phyloP scores from a whole-genome alignment of 1,140 invertebrate species.

The Diprion similis region DNA sequence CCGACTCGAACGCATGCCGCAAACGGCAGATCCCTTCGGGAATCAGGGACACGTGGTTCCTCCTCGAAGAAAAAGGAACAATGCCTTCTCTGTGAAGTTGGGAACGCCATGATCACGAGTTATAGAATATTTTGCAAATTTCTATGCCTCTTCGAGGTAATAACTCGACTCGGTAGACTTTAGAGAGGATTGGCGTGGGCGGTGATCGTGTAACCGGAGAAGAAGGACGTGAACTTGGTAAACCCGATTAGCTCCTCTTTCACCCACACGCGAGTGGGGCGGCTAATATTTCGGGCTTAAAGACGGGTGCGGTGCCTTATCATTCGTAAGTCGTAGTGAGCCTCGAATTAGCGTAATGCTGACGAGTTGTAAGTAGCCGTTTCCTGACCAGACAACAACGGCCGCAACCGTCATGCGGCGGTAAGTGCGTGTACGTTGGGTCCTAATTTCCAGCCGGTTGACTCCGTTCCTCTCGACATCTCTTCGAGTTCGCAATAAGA shows the following conservation, averaged over 20 bases:
- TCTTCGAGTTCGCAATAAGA: neutral
- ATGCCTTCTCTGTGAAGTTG: neutral
- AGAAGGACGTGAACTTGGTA: neutral
- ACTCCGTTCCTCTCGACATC: constrained; percentile 9
- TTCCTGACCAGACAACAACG: neutral
- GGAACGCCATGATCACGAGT: too few species aligned
- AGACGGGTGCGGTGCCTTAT: neutral
- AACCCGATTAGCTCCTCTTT: neutral
- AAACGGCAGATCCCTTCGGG: constrained; percentile 23
- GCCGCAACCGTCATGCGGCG: neutral
- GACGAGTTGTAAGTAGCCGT: constrained; percentile 2
- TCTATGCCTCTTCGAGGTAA: too few species aligned
- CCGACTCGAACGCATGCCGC: constrained; percentile 24
- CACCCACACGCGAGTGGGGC: too few species aligned
- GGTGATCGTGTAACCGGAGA: neutral
- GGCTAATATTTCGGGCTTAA: too few species aligned
- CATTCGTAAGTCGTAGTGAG: too few species aligned
- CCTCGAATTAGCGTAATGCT: constrained; percentile 1
- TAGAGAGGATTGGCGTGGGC: neutral
- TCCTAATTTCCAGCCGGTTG: too few species aligned
- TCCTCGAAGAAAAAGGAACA: constrained; percentile 28
- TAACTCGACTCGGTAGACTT: neutral
- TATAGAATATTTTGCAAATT: too few species aligned
- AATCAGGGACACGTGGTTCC: constrained; percentile 22
- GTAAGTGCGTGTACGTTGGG: neutral